These are phyloP conservation scores for Arrhopalites spinosus DNA, from an alignment of 2,888 invertebrate genomes.

Conservation along the genomic window DNA sequence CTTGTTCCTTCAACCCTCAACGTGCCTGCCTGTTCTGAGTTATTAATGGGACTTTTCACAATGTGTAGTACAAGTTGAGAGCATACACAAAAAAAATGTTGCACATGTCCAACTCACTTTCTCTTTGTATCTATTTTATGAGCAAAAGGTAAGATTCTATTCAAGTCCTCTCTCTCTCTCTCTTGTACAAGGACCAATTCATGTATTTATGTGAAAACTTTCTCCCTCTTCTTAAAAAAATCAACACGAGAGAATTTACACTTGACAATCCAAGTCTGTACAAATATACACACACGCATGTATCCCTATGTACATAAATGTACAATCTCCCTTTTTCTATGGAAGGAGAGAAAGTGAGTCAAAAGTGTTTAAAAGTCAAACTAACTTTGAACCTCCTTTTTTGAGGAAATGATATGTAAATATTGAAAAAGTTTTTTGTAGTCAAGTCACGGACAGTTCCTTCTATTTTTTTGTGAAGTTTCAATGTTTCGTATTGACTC, in stretches of 20 bases:
- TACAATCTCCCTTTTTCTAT: background rate
- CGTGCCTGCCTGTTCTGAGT: background rate
- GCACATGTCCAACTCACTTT: background rate
- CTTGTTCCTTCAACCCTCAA: background rate
- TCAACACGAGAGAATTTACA: background rate
- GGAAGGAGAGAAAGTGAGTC: too few relatives aligned
- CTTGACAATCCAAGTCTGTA: background rate
- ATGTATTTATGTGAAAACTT: background rate
- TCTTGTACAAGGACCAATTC: background rate
- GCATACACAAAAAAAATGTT: too few relatives aligned
- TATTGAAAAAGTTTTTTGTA: too few relatives aligned
- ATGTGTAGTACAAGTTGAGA: slow-evolving; percentile 5
- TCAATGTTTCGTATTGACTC: too few relatives aligned
- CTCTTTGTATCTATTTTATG: background rate
- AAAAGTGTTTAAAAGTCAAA: too few relatives aligned
- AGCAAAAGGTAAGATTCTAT: too few relatives aligned
- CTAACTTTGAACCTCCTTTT: background rate
- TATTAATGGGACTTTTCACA: background rate
- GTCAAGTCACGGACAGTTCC: too few relatives aligned
- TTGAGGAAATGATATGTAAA: too few relatives aligned
- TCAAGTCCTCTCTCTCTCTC: background rate
- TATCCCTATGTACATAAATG: too few relatives aligned
- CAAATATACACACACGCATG: too few relatives aligned
- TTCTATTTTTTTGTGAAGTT: too few relatives aligned
- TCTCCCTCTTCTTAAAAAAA: background rate